A percentile compares a stretch with the other conserved stretches of the same genome.
Evolutionary conservation across 2,888 invertebrate species (phyloP).

Genomic region (Apodemia duryi): DNA sequence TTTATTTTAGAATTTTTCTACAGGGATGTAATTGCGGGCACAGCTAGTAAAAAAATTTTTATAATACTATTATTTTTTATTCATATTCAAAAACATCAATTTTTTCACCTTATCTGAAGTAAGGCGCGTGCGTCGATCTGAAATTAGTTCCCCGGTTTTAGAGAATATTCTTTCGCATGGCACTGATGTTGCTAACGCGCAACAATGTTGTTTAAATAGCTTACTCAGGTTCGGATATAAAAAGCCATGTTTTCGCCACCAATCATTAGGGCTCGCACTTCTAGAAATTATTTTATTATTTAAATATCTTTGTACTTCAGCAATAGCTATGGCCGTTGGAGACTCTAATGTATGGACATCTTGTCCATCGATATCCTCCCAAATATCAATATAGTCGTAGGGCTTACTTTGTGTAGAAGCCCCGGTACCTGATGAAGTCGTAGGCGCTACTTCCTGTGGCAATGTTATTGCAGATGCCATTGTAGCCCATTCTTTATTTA

Average conservation of each 20-base stretch:
- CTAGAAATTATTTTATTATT: background rate
- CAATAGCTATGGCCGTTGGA: constrained; percentile 5
- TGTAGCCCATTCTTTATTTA: no score
- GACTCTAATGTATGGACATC: constrained; percentile 6
- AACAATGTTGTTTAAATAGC: background rate
- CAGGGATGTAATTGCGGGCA: no score
- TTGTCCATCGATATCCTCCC: background rate
- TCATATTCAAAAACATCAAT: background rate
- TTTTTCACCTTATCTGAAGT: background rate
- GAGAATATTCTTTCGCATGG: background rate
- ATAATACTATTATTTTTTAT: background rate
- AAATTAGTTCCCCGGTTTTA: background rate
- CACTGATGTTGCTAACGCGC: background rate
- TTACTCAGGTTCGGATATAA: constrained; percentile 1
- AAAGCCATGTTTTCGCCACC: background rate
- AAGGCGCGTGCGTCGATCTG: background rate
- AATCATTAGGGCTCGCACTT: constrained; percentile 1
- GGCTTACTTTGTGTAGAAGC: background rate
- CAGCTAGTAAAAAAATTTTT: no score
- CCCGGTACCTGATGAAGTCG: no score
- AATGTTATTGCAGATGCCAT: no score
- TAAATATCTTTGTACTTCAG: constrained; percentile 4
- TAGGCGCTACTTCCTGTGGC: no score
- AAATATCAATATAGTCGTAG: background rate
- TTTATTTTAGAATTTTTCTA: no score